Evolutionary conservation across 2,888 invertebrate genomes (phyloP).

Genomic region (Teinopalpus imperialis): DNA sequence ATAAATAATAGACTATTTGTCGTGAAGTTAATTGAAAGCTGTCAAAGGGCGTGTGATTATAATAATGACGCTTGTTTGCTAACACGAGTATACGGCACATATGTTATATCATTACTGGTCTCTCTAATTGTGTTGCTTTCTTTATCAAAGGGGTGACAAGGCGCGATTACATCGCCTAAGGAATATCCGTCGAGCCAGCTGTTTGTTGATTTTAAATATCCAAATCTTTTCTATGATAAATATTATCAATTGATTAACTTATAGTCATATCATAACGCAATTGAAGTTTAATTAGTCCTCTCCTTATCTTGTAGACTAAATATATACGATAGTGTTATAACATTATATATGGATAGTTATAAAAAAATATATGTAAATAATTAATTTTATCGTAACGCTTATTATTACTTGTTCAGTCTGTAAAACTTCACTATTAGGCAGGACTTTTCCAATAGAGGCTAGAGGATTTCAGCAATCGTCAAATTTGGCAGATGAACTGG

Average conservation of each 20-base stretch:
- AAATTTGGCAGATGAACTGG: too few species aligned
- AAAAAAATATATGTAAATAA: too few species aligned
- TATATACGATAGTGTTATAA: too few species aligned
- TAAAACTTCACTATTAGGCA: too few species aligned
- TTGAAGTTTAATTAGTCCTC: too few species aligned
- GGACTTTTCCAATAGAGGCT: too few species aligned
- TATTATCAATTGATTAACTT: constrained; percentile 7
- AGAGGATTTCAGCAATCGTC: too few species aligned
- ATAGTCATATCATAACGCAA: neutral
- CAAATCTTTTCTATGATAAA: constrained; percentile 9
- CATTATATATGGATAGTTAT: too few species aligned
- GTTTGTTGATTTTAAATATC: neutral
- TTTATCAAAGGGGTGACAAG: constrained; percentile 15
- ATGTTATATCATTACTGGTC: constrained; percentile 9
- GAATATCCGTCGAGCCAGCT: constrained; percentile 10
- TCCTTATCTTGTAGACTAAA: too few species aligned
- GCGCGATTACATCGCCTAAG: constrained; percentile 13
- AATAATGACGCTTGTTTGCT: constrained; percentile 11
- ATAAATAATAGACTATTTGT: constrained; percentile 11
- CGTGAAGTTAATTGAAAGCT: neutral
- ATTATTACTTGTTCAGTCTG: too few species aligned
- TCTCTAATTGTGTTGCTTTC: constrained; percentile 9
- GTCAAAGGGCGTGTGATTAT: constrained; percentile 24
- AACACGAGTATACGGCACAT: constrained; percentile 14
- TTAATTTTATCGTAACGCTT: too few species aligned